A percentile compares a stretch with the other conserved stretches of the same genome.
These are phyloP conservation scores for Gephyroberyx darwinii DNA, from an alignment of 2,797 vertebrate species.

Conservation along the genomic window DNA sequence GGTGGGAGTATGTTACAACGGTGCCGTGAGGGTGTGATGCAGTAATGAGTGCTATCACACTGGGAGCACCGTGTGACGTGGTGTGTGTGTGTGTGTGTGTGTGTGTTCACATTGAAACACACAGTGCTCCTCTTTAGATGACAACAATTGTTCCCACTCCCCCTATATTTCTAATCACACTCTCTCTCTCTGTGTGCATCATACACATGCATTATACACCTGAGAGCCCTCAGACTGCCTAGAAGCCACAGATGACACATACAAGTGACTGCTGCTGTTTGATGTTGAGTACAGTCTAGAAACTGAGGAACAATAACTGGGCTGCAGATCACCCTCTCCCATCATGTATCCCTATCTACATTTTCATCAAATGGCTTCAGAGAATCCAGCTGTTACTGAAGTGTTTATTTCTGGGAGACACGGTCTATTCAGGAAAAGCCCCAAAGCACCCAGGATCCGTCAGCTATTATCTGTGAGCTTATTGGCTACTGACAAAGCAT, in stretches of 20 bases:
- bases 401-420: constrained; percentile 30
- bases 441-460: constrained; percentile 1
- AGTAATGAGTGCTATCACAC: constrained; percentile 52
- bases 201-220: neutral
- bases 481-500: constrained; percentile 37
- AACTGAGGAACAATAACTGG: constrained; percentile 1
- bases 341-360: neutral
- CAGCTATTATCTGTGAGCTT: constrained; percentile 32
- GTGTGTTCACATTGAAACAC: neutral
- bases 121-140: neutral
- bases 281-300: constrained; percentile 9
- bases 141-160: neutral
- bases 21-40: constrained; percentile 36
- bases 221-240: neutral
- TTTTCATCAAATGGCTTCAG: constrained; percentile 26
- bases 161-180: neutral
- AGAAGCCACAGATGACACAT: neutral
- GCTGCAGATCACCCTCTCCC: neutral
- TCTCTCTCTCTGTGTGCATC: neutral
- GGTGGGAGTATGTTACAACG: constrained; percentile 34
- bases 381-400: constrained; percentile 11
- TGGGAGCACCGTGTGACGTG: constrained; percentile 19
- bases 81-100: neutral
- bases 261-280: neutral
- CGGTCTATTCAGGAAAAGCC: constrained; percentile 23